Conservation (phyloP, 1,140 invertebrate species). For the Drosophila nasuta region DNA sequence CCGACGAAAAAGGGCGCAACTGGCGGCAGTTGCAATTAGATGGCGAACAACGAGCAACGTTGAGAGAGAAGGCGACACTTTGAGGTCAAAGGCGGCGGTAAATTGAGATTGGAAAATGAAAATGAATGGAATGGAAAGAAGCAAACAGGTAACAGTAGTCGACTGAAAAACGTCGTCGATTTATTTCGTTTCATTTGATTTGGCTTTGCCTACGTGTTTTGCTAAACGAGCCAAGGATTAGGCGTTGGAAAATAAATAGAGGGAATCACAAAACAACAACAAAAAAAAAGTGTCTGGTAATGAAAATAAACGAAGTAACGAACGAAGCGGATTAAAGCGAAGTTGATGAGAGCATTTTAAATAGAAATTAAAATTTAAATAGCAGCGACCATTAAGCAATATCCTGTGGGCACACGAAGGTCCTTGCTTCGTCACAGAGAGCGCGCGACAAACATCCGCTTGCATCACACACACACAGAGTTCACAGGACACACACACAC, state of each 20-base stretch:
- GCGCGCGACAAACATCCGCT: conserved; percentile 41
- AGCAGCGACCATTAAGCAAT: conserved; percentile 72
- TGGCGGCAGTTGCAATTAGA: conserved; percentile 56
- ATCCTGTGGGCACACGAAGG: conserved; percentile 45
- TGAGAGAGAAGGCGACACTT: conserved; percentile 33
- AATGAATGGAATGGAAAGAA: background rate
- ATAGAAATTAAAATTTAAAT: conserved; percentile 75
- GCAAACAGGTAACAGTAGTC: conserved; percentile 1
- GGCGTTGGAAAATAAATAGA: conserved; percentile 22
- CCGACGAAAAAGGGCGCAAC: conserved; percentile 17
- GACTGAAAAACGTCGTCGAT: background rate
- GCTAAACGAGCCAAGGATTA: conserved; percentile 66
- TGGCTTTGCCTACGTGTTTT: conserved; percentile 68
- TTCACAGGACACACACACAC: conserved; percentile 12
- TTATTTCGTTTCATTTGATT: conserved; percentile 28
- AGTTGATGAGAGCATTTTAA: conserved; percentile 15
- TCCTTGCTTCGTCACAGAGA: conserved; percentile 8
- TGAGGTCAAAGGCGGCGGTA: conserved; percentile 36
- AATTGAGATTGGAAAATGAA: background rate
- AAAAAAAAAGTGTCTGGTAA: conserved; percentile 22
- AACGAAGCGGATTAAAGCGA: conserved; percentile 1
- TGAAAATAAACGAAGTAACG: conserved; percentile 7
- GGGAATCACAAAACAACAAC: conserved; percentile 15
- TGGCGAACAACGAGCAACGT: conserved; percentile 15
- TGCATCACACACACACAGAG: conserved; percentile 35